Evolutionary conservation across 2,888 invertebrate species (phyloP).

Genomic region (Digitonthophagus gazella): DNA sequence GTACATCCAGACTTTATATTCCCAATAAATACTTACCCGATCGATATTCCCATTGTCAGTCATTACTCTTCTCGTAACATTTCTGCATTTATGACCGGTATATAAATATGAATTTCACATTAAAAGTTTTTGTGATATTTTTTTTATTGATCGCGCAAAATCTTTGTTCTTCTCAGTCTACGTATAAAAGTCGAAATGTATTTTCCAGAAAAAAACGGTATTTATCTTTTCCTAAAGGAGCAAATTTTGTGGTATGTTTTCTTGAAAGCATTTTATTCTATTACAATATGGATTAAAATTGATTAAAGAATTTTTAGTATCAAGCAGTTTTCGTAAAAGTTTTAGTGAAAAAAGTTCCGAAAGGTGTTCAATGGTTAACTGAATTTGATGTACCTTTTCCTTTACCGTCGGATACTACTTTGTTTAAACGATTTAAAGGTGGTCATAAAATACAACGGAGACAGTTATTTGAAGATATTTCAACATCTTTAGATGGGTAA

Average conservation of each 20-base stretch:
- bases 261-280: no score
- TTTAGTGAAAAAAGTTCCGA: constrained; percentile 22
- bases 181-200: constrained; percentile 16
- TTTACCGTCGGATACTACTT: constrained; percentile 16
- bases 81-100: no score
- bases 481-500: neutral
- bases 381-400: constrained; percentile 22
- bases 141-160: neutral
- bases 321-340: constrained; percentile 21
- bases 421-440: neutral
- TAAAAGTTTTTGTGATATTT: neutral
- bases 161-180: constrained; percentile 6
- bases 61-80: no score
- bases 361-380: constrained; percentile 21
- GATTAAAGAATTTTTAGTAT: no score
- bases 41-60: neutral
- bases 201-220: constrained; percentile 28
- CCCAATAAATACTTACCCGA: neutral
- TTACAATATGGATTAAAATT: no score
- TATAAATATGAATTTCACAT: neutral
- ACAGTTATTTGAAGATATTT: neutral
- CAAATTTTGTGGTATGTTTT: constrained; percentile 30
- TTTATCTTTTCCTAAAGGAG: constrained; percentile 29
- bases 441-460: constrained; percentile 3
- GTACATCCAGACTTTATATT: neutral